phyloP scores from a whole-genome alignment of 2,113 vertebrate genomes.

The Setophaga petechia region DNA sequence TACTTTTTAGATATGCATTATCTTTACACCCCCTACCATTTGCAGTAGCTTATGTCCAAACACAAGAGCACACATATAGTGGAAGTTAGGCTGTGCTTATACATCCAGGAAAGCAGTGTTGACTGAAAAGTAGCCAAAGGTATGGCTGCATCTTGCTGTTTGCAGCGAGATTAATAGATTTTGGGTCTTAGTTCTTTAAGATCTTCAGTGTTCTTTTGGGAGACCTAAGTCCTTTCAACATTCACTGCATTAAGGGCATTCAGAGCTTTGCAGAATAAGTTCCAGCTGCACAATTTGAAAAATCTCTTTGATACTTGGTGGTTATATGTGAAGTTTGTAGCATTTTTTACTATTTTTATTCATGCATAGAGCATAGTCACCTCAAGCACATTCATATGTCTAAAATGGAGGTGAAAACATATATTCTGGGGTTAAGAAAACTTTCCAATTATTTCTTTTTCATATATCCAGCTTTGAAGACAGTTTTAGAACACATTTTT shows the following conservation, averaged over 20 bases:
- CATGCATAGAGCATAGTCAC: neutral
- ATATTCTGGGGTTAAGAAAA: neutral
- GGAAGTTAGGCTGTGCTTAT: neutral
- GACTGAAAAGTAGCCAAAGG: neutral
- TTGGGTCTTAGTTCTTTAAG: neutral
- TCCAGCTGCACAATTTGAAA: neutral
- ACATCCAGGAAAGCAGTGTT: neutral
- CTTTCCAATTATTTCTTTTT: neutral
- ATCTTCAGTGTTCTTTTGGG: neutral
- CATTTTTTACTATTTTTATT: neutral
- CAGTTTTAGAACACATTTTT: neutral
- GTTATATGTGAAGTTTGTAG: neutral
- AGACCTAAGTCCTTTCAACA: neutral
- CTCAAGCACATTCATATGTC: neutral
- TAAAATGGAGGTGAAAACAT: neutral
- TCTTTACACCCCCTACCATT: neutral
- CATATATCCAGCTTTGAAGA: neutral
- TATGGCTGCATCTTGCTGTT: neutral
- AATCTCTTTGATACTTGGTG: neutral
- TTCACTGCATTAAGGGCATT: neutral
- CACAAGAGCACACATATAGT: neutral
- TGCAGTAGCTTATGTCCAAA: neutral
- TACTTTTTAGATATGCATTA: neutral
- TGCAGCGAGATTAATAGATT: neutral
- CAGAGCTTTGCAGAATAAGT: neutral